phyloP scores from a whole-genome alignment of 2,797 vertebrate species.

The Falco biarmicus region DNA sequence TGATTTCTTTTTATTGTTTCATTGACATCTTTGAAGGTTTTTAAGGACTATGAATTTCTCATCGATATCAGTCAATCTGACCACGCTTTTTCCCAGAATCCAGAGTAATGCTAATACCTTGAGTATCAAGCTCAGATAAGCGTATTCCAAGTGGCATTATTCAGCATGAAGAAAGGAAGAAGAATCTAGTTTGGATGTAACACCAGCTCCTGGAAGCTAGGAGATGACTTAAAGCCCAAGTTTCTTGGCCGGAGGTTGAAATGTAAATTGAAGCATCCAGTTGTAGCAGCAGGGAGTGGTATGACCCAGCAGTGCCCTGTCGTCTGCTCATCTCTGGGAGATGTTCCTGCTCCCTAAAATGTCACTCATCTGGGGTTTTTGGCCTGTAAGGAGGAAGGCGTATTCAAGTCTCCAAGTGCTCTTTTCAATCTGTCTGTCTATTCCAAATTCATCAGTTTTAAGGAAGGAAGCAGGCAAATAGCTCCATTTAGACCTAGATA shows the following conservation, averaged over 20 bases:
- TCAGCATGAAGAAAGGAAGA: neutral
- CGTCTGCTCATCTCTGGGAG: neutral
- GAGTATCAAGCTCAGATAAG: neutral
- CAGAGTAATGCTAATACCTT: neutral
- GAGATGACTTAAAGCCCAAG: neutral
- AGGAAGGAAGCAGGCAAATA: slow-evolving; percentile 1
- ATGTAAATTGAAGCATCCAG: neutral
- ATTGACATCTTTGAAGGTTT: neutral
- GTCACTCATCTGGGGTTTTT: neutral
- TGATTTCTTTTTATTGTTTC: neutral
- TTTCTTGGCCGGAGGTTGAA: neutral
- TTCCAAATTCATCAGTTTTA: neutral
- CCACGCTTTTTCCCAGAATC: neutral
- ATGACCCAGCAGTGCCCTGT: neutral
- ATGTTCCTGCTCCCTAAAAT: neutral
- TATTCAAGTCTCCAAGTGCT: neutral
- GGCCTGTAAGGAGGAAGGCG: neutral
- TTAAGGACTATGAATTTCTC: neutral
- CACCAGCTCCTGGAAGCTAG: neutral
- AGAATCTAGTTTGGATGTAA: neutral
- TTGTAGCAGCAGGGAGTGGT: neutral
- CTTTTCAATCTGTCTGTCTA: neutral
- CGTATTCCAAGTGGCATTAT: neutral
- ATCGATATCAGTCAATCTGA: neutral
- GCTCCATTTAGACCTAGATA: neutral